These are phyloP conservation scores for Ciona savignyi DNA, from an alignment of 23 tunicate genomes.

Conservation along the genomic window DNA sequence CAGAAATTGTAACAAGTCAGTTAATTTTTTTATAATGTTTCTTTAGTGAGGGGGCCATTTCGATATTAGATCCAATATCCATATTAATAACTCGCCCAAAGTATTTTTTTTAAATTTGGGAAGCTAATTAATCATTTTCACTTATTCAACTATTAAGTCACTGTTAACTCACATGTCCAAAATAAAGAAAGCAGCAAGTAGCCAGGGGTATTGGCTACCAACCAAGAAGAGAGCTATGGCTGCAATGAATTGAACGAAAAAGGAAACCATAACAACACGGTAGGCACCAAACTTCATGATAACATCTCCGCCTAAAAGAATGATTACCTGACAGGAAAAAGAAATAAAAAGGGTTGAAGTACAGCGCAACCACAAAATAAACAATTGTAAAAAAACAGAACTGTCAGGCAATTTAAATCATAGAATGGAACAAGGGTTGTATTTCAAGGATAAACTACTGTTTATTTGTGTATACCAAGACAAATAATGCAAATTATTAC, in stretches of 20 bases:
- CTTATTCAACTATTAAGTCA: not conserved
- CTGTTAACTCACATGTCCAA: constrained; percentile 56
- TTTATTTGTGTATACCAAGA: too few species aligned
- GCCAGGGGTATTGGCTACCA: constrained; percentile 28
- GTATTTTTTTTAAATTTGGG: too few species aligned
- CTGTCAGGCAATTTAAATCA: not conserved
- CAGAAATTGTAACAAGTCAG: not conserved
- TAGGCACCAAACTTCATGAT: constrained; percentile 64
- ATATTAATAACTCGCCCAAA: too few species aligned
- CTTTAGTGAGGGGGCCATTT: too few species aligned
- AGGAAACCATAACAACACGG: constrained; percentile 43
- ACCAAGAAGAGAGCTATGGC: constrained; percentile 28
- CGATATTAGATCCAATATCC: too few species aligned
- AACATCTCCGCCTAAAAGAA: constrained; percentile 60
- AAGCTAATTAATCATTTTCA: too few species aligned
- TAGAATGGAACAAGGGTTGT: not conserved
- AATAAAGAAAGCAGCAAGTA: constrained; percentile 57
- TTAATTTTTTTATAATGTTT: not conserved
- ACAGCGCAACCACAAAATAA: too few species aligned
- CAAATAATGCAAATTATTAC: too few species aligned
- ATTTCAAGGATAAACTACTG: not conserved
- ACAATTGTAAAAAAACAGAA: not conserved
- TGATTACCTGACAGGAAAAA: constrained; percentile 17
- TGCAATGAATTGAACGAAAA: constrained; percentile 44
- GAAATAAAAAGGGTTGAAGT: too few species aligned